A percentile compares a stretch with the other conserved stretches of the same genome.
phyloP scores from a whole-genome alignment of 1,140 invertebrate genomes.

The Druon quercuslanigerum region DNA sequence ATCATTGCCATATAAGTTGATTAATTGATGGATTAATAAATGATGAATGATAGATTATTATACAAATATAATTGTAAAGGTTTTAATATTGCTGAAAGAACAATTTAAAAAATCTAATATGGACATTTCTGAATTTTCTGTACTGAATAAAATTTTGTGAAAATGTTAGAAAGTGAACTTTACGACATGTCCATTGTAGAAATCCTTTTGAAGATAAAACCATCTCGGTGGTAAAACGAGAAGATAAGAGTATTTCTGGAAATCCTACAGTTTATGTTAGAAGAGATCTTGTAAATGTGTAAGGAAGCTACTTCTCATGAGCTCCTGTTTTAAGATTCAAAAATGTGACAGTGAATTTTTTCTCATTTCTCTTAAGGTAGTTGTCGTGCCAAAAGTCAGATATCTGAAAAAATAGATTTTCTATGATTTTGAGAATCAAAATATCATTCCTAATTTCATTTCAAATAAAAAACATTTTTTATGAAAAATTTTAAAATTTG shows the following conservation, averaged over 20 bases:
- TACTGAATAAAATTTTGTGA: not conserved
- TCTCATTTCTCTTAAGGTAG: not conserved
- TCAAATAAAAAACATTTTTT: too few relatives aligned
- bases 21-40: too few relatives aligned
- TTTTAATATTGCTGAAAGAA: not conserved
- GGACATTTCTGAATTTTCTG: not conserved
- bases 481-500: too few relatives aligned
- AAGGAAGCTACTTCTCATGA: not conserved
- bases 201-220: constrained; percentile 10
- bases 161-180: not conserved
- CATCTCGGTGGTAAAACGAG: not conserved
- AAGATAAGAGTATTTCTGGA: not conserved
- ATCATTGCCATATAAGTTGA: too few relatives aligned
- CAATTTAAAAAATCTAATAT: not conserved
- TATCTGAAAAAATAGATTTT: too few relatives aligned
- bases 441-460: too few relatives aligned
- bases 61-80: not conserved
- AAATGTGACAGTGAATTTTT: not conserved
- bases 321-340: too few relatives aligned
- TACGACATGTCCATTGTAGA: not conserved
- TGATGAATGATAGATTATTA: too few relatives aligned
- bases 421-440: too few relatives aligned
- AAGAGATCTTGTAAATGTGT: not conserved
- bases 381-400: too few relatives aligned
- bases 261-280: not conserved